Base-by-base conservation (phyloP, 1,140 invertebrate genomes). In the Bicyclus anynana region DNA sequence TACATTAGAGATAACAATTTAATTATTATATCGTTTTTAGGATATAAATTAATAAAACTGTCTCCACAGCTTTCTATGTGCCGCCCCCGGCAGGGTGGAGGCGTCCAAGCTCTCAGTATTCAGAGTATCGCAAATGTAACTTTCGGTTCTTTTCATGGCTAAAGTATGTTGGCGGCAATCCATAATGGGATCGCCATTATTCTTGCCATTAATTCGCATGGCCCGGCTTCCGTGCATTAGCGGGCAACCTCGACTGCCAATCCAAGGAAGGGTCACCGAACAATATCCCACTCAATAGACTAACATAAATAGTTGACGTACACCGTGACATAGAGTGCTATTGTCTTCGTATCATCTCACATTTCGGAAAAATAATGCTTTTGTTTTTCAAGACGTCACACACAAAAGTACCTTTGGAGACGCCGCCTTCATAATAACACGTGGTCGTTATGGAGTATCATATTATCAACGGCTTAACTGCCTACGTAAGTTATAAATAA, bases 91-190 rank as follows among this genome's bases (percentile, higher is more conserved):
- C 74, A 60, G 57, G 61, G 52, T 53, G 71, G 67, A 56, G 70
- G 68, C 59, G 74, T 74, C 75, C 72, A 69, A 77, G 73, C 74
- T 83, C 71, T 84, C 83, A 79, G 83, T 88, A 88, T 88, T 88
- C 83, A 88, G 77, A 87, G 85, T 88, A 86, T 88, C 83, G 85
- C 80, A 85, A 88, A 88, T 88, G 85, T 88, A 88, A 88, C 85
- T 88, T 88, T 88, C 83, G 85, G 85, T 87, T 88, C 85, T 87
- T 88, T 88, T 88, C 82, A 87, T 88, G 77, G 73, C 80, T 88
- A 87, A 88, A 88, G 84, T 87, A 88, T 87, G 85, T 88, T 88
- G 85, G 85, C 85, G 84, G 85, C 85, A 85, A 88, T 88, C 85
- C 85, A 87, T 88, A 88, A 88, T 88, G 85, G 85, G 78, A 84